These are phyloP conservation scores for Bos javanicus DNA, from an alignment of 2,113 vertebrate genomes.

Conservation along the genomic window DNA sequence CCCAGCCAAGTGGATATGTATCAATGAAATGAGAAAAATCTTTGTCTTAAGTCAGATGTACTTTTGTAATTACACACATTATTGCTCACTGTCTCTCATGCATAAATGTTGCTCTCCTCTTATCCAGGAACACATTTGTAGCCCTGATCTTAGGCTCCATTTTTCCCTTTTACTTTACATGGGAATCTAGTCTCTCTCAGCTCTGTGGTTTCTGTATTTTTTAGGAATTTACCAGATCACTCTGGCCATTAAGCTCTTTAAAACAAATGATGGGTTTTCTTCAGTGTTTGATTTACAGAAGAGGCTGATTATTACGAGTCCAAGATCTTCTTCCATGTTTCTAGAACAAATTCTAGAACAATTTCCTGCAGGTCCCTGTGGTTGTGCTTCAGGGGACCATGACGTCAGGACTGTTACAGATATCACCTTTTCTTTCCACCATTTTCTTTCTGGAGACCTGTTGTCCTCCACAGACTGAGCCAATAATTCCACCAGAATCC, in stretches of 20 bases:
- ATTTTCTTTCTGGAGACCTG: not conserved
- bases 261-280: not conserved
- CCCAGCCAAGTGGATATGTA: not conserved
- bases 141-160: not conserved
- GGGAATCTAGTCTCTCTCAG: no score
- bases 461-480: not conserved
- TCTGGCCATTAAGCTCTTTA: not conserved
- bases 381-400: not conserved
- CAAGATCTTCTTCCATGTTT: not conserved
- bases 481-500: not conserved
- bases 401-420: not conserved
- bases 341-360: not conserved
- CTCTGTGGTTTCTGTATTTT: not conserved
- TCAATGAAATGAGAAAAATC: not conserved
- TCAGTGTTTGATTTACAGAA: not conserved
- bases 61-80: not conserved
- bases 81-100: not conserved
- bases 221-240: not conserved
- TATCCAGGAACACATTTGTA: not conserved
- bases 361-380: not conserved
- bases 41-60: not conserved
- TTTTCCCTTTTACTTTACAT: not conserved
- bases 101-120: not conserved
- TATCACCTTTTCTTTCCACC: not conserved
- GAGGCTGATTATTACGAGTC: not conserved